Base-by-base conservation (phyloP, 2,113 vertebrate genomes). In the Platysternon megacephalum region DNA sequence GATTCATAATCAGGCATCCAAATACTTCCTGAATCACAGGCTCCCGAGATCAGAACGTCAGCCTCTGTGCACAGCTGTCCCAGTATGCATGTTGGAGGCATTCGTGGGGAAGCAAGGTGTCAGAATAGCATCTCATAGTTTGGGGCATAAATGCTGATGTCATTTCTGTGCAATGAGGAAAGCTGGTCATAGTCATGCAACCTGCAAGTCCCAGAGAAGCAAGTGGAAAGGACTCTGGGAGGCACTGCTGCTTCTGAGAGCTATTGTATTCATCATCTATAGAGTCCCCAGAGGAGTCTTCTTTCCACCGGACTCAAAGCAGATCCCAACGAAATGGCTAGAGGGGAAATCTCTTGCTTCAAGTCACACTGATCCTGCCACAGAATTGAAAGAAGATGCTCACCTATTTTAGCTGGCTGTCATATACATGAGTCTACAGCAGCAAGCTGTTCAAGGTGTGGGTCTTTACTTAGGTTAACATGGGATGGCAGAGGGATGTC, bases 331-430 rank as follows among this genome's bases (percentile, higher is more conserved):
- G 22, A 76, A 0, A 29, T 44, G 78, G 35, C 79, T 68, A 7
- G 35, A 35, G 24, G 68, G n/a, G 68, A 74, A 74, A 39, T 3
- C 89, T 88, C 89, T 2, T 0, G 42, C 72, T 82, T 0, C 2
- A 76, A n/a, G 48, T 14, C 22, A 85, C 86, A 72, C 16, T 11
- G 32, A 22, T 35, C 61, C 61, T 17, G 28, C 61, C 13, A 6
- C 29, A 85, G 79, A 29, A 21, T 68, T 82, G 39, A 92, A 96
- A 88, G 39, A 96, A 88, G 39, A 80, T 87, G 68, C 48, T 8
- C 49, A 4, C 0, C 0, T 86, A 2, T 86, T 87, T 88, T 53
- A 86, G 44, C 29, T 56, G 44, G 6, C 26, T 28, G 11, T 13
- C 11, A 5, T 93, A 39, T 42, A 21, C 49, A 1, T 28, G 82